These are phyloP conservation scores for Psittacula echo DNA, from an alignment of 2,797 vertebrate species.

Conservation along the genomic window DNA sequence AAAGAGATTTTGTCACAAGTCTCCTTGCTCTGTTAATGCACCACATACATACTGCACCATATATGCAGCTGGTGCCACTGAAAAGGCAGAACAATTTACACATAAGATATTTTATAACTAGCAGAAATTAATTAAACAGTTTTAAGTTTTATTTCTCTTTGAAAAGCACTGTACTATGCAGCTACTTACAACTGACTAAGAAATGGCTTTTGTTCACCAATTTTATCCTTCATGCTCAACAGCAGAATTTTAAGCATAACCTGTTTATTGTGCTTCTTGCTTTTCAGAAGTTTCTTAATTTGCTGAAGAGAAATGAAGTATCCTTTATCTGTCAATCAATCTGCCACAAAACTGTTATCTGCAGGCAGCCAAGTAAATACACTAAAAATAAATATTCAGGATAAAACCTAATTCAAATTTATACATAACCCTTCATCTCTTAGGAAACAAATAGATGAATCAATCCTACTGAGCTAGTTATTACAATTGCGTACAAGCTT, in stretches of 20 bases:
- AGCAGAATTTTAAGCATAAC: background rate
- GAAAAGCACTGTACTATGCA: background rate
- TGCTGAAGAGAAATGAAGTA: background rate
- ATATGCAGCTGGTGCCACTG: background rate
- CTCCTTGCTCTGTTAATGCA: background rate
- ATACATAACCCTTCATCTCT: background rate
- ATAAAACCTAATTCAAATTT: background rate
- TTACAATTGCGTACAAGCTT: background rate
- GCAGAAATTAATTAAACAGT: conserved; percentile 10
- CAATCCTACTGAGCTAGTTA: background rate
- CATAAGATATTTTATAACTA: background rate
- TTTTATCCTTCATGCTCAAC: background rate
- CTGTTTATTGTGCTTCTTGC: background rate
- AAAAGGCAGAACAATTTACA: conserved; percentile 22
- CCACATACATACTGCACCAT: background rate
- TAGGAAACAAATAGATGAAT: background rate
- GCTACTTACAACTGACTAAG: background rate
- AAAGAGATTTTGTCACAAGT: conserved; percentile 19
- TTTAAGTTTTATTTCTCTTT: background rate
- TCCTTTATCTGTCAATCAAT: conserved; percentile 7
- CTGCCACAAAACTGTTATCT: background rate
- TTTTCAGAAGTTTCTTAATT: conserved; percentile 25
- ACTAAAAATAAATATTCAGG: conserved; percentile 4
- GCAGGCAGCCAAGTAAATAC: background rate
- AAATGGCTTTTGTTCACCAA: conserved; percentile 4